These are phyloP conservation scores for Nothura maculosa DNA, from an alignment of 2,797 vertebrate species.

Conservation along the genomic window DNA sequence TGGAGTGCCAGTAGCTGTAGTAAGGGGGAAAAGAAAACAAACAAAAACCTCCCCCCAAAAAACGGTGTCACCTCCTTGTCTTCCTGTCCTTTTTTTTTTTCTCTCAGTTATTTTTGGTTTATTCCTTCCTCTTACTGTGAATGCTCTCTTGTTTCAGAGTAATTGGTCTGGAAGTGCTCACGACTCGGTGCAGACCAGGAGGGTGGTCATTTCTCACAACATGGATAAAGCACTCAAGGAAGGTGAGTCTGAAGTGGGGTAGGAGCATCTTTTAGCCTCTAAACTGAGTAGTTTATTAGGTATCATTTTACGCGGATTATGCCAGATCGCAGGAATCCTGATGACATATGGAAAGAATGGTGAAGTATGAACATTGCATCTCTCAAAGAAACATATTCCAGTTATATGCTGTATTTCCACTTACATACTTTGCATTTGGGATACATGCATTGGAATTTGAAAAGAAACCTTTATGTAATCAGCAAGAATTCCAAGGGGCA, in stretches of 20 bases:
- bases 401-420: background rate
- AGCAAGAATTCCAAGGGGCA: background rate
- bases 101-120: conserved; percentile 18
- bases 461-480: background rate
- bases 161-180: conserved; percentile 82
- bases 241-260: conserved; percentile 83
- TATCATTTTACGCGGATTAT: background rate
- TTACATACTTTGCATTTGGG: background rate
- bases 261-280: background rate
- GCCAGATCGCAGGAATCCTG: background rate
- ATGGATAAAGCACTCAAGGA: conserved; percentile 97
- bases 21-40: background rate
- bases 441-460: background rate
- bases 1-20: background rate
- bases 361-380: background rate
- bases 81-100: background rate
- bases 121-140: background rate
- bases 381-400: background rate
- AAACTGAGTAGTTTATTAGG: background rate
- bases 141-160: conserved; percentile 80
- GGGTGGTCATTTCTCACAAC: conserved; percentile 94
- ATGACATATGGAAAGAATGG: background rate
- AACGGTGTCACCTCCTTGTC: background rate
- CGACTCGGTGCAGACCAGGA: conserved; percentile 87
- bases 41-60: no score